Percentiles rank a stretch among this genome's conserved stretches.
Evolutionary conservation across 1,140 invertebrate species (phyloP).

Genomic region (Neotoxoptera formosana): DNA sequence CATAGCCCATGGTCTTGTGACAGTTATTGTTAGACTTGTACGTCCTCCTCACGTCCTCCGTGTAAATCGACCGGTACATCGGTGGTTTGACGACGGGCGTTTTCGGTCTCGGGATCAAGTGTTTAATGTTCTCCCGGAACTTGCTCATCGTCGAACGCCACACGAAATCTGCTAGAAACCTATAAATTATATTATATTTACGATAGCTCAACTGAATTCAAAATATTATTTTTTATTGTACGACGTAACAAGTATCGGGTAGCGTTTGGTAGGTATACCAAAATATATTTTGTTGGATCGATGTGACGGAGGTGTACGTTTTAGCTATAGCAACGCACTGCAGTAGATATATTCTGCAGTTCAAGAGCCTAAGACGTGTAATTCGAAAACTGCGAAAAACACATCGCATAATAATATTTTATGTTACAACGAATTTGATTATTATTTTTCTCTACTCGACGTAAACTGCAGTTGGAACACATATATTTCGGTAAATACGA

Average conservation of each 20-base stretch:
- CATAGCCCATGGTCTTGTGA: constrained; percentile 60
- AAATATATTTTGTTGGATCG: constrained; percentile 1
- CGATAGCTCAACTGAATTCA: not conserved
- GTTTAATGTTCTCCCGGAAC: constrained; percentile 58
- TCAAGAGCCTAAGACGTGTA: not conserved
- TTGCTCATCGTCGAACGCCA: not conserved
- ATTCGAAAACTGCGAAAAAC: not conserved
- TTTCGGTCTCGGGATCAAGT: constrained; percentile 57
- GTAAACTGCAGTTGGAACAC: not conserved
- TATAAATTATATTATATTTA: not conserved
- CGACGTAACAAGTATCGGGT: not conserved
- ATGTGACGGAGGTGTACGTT: not conserved
- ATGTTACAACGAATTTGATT: not conserved
- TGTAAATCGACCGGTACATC: constrained; percentile 60
- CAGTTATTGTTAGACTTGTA: constrained; percentile 56
- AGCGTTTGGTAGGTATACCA: not conserved
- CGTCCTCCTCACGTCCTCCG: constrained; percentile 54
- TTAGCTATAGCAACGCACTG: not conserved
- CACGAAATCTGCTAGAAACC: not conserved
- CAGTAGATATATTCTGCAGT: not conserved
- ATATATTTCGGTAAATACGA: not conserved
- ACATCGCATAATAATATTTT: not conserved
- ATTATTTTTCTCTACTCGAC: not conserved
- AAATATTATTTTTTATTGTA: not conserved
- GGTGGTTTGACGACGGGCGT: constrained; percentile 57